Evolutionary conservation across 2,113 vertebrate genomes (phyloP), one percentile per base, ranked within the genome.

Genomic region (Pungitius pungitius): DNA sequence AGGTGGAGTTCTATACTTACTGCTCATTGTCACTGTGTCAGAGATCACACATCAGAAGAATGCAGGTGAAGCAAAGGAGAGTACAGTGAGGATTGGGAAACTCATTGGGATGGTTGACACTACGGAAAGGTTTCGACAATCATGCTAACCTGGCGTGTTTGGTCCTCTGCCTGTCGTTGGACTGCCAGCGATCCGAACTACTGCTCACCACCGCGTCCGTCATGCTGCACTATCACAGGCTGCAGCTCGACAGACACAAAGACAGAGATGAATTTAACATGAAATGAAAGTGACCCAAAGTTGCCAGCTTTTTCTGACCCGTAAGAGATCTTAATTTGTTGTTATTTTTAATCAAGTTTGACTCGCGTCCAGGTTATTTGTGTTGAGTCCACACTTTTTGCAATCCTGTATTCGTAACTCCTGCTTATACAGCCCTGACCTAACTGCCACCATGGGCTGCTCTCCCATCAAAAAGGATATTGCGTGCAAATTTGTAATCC

Each of bases 1-100:
- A 60, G 8, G 4, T 33, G 60, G 71, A 81, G 69, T 55, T 66
- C 60, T 87, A 73, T 94, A 97, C 96, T 97, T 89, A 98, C 96
- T 95, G 95, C 77, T 96, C 96, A 90, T 97, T 96, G 83, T 96
- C 96, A 14, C 96, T 96, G 93, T 78, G 83, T 93, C 89, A 88
- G 69, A 83, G 67, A 78, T 77, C 43, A 63, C 37, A 65, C 30
- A 49, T 57, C 64, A 72, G 69, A 61, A 39, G 62, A 71, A 72
- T 39, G 78, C 43, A 65, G 73, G 40, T 45, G 62, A 83, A 75
- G 75, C 18, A 80, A 57, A 83, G 24, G 56, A 87, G 58, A 71
- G 78, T 8, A 84, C 40, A 80, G 2, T 26, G 59, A 10, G n/a
- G 1, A 37, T 68, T 15, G 39, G 39, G 14, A 15, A 12, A 69